Percentiles rank a stretch among this genome's conserved stretches.
These are phyloP conservation scores for Orgyia antiqua DNA, from an alignment of 2,888 invertebrate species.

Conservation along the genomic window DNA sequence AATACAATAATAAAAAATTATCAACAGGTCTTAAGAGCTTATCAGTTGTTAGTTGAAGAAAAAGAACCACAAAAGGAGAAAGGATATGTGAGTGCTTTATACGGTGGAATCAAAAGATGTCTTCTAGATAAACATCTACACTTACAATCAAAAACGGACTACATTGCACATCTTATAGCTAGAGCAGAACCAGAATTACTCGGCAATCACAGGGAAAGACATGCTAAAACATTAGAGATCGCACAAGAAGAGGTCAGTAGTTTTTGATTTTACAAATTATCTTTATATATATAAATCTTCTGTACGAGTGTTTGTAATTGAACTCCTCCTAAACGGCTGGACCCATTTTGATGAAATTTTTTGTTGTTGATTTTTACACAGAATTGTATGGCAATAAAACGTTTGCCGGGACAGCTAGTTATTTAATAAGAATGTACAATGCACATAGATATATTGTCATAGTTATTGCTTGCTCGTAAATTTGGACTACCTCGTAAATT, in stretches of 20 bases:
- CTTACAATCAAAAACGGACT: conserved; percentile 91
- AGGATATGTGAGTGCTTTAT: conserved; percentile 91
- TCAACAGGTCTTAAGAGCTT: conserved; percentile 83
- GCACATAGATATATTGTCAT: not conserved
- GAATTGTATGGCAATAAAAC: too few species aligned
- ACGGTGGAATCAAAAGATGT: conserved; percentile 92
- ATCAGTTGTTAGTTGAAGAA: conserved; percentile 91
- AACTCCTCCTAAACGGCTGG: too few species aligned
- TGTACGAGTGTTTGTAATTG: too few species aligned
- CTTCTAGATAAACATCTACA: conserved; percentile 92
- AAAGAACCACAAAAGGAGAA: conserved; percentile 91
- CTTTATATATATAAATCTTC: not conserved
- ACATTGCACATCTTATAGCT: conserved; percentile 91
- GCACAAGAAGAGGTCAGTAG: conserved; percentile 91
- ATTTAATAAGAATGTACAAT: too few species aligned
- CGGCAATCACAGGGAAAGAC: conserved; percentile 92
- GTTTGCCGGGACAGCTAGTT: too few species aligned
- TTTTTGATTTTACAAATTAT: not conserved
- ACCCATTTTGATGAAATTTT: too few species aligned
- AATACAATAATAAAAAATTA: too few species aligned
- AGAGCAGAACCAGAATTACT: conserved; percentile 95
- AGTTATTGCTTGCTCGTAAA: too few species aligned
- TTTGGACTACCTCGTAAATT: too few species aligned
- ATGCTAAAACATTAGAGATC: conserved; percentile 97
- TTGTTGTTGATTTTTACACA: too few species aligned